Evolutionary conservation across 2,797 vertebrate species (phyloP).

Genomic region (Mus minutoides): DNA sequence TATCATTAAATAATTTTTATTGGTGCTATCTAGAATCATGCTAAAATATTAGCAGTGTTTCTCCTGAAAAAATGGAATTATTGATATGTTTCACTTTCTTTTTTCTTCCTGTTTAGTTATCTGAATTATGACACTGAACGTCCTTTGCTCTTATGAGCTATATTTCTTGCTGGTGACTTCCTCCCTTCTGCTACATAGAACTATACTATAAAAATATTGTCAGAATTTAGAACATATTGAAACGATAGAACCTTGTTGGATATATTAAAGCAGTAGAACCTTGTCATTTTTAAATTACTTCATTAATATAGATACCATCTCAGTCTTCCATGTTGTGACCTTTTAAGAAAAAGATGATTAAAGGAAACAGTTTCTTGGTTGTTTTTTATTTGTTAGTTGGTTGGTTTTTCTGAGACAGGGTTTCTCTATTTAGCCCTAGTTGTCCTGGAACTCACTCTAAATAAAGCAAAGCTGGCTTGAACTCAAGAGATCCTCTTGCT

Average conservation of each 20-base stretch:
- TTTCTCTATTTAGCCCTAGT: background rate
- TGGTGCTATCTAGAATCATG: background rate
- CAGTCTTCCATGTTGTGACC: conserved; percentile 63
- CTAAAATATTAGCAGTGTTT: conserved; percentile 19
- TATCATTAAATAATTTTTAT: conserved; percentile 30
- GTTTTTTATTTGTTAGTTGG: background rate
- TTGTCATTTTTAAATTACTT: conserved; percentile 75
- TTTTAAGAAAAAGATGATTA: conserved; percentile 40
- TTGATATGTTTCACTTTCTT: background rate
- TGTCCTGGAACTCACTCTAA: background rate
- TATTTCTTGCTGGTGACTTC: conserved; percentile 47
- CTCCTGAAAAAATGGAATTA: background rate
- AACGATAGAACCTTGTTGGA: conserved; percentile 68
- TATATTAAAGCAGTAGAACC: conserved; percentile 56
- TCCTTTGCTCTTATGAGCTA: conserved; percentile 17
- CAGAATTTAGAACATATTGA: conserved; percentile 64
- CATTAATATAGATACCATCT: conserved; percentile 64
- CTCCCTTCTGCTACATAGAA: conserved; percentile 57
- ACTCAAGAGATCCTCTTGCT: background rate
- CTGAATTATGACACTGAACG: background rate
- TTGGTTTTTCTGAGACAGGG: background rate
- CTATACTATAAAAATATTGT: conserved; percentile 48
- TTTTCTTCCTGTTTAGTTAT: background rate
- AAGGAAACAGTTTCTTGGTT: conserved; percentile 33
- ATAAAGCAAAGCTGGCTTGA: background rate